Conservation (phyloP, 2,797 vertebrate species). For the Danio albolineatus region DNA sequence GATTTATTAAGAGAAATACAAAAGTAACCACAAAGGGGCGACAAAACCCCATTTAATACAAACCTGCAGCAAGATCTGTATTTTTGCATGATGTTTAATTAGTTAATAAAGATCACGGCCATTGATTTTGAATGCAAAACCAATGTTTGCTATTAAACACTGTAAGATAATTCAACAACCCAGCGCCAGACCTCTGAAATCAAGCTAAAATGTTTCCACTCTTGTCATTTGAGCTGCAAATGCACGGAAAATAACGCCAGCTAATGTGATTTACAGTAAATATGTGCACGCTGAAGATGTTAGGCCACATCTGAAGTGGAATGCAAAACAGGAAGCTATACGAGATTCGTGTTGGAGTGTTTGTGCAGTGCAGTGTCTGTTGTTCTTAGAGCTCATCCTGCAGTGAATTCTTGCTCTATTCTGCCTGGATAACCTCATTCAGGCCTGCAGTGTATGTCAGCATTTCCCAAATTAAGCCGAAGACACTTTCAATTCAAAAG, state of each 20-base stretch:
- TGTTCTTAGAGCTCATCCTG: neutral
- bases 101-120: neutral
- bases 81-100: neutral
- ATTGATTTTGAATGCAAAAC: neutral
- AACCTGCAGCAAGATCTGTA: neutral
- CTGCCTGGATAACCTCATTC: constrained; percentile 58
- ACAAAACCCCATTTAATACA: neutral
- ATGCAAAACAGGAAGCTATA: neutral
- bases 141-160: neutral
- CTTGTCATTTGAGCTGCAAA: constrained; percentile 31
- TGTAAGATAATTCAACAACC: neutral
- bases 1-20: neutral
- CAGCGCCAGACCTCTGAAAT: neutral
- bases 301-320: neutral
- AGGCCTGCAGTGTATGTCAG: constrained; percentile 53
- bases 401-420: constrained; percentile 44
- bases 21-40: constrained; percentile 20
- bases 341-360: neutral
- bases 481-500: neutral
- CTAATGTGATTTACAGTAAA: constrained; percentile 3
- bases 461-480: constrained; percentile 41
- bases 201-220: constrained; percentile 14
- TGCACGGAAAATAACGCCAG: constrained; percentile 9
- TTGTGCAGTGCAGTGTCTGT: neutral
- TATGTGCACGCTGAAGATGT: neutral